Percentiles rank a stretch among this genome's conserved stretches.
Conservation (phyloP, 2,113 vertebrate species). For the Tamias sibiricus region DNA sequence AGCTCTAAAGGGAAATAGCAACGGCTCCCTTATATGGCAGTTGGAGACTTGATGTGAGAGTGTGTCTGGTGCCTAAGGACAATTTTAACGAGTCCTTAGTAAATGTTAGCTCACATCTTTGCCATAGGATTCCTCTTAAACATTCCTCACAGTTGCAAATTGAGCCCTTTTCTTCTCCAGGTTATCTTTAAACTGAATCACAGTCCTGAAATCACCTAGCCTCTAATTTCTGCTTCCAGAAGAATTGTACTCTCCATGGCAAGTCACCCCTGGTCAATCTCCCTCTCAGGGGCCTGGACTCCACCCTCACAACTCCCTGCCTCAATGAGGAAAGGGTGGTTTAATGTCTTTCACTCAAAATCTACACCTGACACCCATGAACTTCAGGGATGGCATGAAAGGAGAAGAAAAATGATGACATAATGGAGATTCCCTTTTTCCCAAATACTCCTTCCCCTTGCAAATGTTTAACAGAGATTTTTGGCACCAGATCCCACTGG, state of each 20-base stretch:
- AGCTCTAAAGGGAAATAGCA: background rate
- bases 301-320: fast-evolving
- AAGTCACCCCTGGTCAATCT: background rate
- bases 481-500: constrained; percentile 49
- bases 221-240: background rate
- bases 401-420: background rate
- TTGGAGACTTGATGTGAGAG: background rate
- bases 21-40: background rate
- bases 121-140: background rate
- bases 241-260: background rate
- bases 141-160: background rate
- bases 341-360: background rate
- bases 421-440: background rate
- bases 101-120: background rate
- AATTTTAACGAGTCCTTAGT: background rate
- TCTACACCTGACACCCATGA: fast-evolving
- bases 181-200: background rate
- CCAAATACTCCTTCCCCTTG: background rate
- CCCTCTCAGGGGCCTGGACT: background rate
- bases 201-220: background rate
- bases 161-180: background rate
- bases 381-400: background rate
- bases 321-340: background rate
- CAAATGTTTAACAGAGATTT: constrained; percentile 46
- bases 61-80: background rate